phyloP scores from a whole-genome alignment of 1,140 invertebrate genomes.

The Reticulitermes speratus region DNA sequence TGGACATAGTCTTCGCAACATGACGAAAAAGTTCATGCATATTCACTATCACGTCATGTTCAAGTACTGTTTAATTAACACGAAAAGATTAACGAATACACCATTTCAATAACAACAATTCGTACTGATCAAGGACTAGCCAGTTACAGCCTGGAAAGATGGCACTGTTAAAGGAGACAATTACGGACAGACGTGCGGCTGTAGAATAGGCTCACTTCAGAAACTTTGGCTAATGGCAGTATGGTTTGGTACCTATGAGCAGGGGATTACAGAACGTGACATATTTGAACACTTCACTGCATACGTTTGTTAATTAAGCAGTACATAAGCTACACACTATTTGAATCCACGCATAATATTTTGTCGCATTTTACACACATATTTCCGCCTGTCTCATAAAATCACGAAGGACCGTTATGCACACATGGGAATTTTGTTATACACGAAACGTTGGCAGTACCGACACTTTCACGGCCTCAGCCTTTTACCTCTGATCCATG shows the following conservation, averaged over 20 bases:
- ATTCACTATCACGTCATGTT: slow-evolving; percentile 25
- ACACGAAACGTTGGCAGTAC: neutral
- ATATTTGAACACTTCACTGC: neutral
- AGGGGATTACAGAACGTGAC: neutral
- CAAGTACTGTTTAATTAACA: neutral
- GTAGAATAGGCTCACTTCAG: neutral
- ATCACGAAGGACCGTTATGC: neutral
- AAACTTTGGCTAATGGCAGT: neutral
- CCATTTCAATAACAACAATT: slow-evolving; percentile 24
- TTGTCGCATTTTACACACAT: neutral
- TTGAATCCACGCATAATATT: neutral
- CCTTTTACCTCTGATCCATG: no score
- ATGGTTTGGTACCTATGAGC: neutral
- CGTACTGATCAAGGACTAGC: slow-evolving; percentile 26
- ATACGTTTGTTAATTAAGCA: neutral
- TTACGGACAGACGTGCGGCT: neutral
- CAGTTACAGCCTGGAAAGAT: slow-evolving; percentile 30
- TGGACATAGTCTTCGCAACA: neutral
- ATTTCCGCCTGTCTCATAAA: neutral
- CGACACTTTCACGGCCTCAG: neutral
- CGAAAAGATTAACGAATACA: slow-evolving; percentile 20
- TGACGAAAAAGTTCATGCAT: slow-evolving; percentile 19
- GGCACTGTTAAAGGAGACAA: slow-evolving; percentile 29
- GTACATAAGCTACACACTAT: neutral
- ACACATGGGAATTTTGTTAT: neutral